Evolutionary conservation across 2,888 invertebrate genomes (phyloP).

Genomic region (Cryptops parisi): DNA sequence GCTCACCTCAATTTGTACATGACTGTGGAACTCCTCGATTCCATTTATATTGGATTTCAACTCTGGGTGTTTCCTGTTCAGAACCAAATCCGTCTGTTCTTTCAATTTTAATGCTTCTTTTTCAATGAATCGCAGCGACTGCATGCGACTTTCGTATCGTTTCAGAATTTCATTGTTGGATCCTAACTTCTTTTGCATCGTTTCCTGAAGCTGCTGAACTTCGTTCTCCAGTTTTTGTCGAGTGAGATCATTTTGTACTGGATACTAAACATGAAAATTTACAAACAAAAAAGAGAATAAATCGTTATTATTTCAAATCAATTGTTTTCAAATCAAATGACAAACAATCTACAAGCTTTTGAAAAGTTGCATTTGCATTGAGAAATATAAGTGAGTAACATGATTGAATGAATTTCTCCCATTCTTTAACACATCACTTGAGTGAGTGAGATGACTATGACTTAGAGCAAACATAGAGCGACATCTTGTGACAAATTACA

Average conservation of each 20-base stretch:
- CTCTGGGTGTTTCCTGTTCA: too few species aligned
- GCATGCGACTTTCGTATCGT: slow-evolving; percentile 14
- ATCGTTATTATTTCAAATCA: not conserved
- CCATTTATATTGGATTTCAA: too few species aligned
- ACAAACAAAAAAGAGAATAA: not conserved
- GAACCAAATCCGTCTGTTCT: slow-evolving; percentile 6
- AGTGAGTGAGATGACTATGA: too few species aligned
- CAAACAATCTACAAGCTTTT: not conserved
- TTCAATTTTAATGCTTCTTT: slow-evolving; percentile 13
- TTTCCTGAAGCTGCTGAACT: slow-evolving; percentile 11
- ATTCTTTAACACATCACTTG: too few species aligned
- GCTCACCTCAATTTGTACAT: too few species aligned
- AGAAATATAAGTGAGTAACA: too few species aligned
- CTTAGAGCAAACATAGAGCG: too few species aligned
- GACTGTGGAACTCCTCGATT: too few species aligned
- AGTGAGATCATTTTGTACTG: slow-evolving; percentile 3
- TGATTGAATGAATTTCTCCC: too few species aligned
- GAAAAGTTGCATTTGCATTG: too few species aligned
- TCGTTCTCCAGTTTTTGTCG: slow-evolving; percentile 13
- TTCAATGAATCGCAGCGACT: slow-evolving; percentile 14
- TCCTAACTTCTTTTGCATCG: slow-evolving; percentile 17
- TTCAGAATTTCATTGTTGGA: slow-evolving; percentile 15
- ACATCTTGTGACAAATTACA: too few species aligned
- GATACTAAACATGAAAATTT: slow-evolving; percentile 8
- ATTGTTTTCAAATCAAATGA: not conserved